Evolutionary conservation across 2,113 vertebrate genomes (phyloP).

Genomic region (Rhadina sibilatrix): DNA sequence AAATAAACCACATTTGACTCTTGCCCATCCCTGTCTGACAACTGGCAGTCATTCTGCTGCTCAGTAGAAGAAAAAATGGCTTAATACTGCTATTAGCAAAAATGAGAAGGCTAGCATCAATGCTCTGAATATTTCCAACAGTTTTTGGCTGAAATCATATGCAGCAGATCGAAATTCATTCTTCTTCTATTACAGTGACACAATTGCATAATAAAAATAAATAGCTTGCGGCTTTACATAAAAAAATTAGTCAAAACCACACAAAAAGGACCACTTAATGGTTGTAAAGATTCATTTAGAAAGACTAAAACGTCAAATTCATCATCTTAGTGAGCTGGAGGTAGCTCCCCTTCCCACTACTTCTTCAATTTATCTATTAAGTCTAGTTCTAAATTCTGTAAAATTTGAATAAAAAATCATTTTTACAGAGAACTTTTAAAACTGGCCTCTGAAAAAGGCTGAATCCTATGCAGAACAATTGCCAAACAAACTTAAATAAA

Average conservation of each 20-base stretch:
- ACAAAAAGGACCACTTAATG: neutral
- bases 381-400: neutral
- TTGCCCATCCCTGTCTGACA: neutral
- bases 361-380: neutral
- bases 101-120: neutral
- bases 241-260: constrained; percentile 36
- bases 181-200: neutral
- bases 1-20: neutral
- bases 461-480: neutral
- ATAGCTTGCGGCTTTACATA: neutral
- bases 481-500: neutral
- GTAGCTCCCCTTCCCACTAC: neutral
- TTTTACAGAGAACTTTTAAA: neutral
- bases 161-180: neutral
- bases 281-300: neutral
- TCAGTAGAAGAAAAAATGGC: neutral
- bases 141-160: neutral
- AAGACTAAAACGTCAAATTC: neutral
- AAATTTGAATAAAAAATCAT: neutral
- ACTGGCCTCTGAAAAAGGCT: neutral
- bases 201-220: neutral
- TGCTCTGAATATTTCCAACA: neutral
- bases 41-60: neutral
- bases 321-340: neutral
- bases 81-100: neutral